Evolutionary conservation across 2,797 vertebrate species (phyloP), one percentile per base, ranked within the genome.

Genomic region (Anabas testudineus): DNA sequence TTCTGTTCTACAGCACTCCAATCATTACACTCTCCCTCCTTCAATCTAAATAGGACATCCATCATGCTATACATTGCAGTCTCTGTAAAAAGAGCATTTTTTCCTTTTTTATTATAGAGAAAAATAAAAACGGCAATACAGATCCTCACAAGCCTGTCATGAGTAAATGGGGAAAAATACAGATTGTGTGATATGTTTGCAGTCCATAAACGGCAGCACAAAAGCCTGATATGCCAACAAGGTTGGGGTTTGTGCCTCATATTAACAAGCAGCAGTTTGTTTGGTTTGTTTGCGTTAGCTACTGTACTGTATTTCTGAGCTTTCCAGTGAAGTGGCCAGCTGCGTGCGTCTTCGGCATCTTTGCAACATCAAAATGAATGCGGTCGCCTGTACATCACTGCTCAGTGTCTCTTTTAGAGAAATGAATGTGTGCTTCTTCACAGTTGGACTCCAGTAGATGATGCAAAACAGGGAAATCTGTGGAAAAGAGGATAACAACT

Each of bases 371-470:
- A 41, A 84, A 76, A 80, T 78, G 79, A 83, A 84, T 61, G 78
- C 43, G 63, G 75, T 77, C 18, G 75, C 68, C 83, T 88, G 87
- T 88, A 88, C 85, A 87, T 84, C 74, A 55, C 80, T 71, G 84
- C 70, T 82, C 73, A 46, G 69, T 28, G 68, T 82, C 76, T 88
- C 78, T 76, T 78, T 71, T 21, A n/a, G 68, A 87, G 81, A 87
- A 71, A 75, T 83, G 81, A 58, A 82, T 70, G 85, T 79, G 78
- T 78, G 78, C 78, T 87, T 91, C 90, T 92, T 94, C 93, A 93
- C 93, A 93, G 92, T 90, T 83, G 84, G 87, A 91, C 87, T 93
- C 92, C 89, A 92, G 92, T 84, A 83, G 89, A 92, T 88, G 86
- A 91, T 84, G 89, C 74, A 81, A 90, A 82, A 88, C 66, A 32